Base-by-base conservation (phyloP, 2,888 invertebrate genomes). In the Phorcus lineatus region DNA sequence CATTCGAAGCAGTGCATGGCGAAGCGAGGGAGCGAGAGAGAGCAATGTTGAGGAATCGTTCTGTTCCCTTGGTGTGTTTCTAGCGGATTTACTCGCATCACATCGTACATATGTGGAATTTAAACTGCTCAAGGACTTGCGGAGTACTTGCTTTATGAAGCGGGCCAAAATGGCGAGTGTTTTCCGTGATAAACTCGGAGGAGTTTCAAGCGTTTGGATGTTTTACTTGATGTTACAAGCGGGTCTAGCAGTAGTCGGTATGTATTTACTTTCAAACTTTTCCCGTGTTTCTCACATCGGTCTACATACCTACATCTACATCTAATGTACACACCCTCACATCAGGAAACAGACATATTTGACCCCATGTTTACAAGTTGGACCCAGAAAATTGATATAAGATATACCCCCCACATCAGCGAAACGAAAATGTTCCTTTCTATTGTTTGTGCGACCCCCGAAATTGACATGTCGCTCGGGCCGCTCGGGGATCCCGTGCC, bases 1-100 rank as follows among this genome's bases (percentile, higher is more conserved):
- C 28, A 62, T 62, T 28, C 62, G 28, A 62, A 62, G 62, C 62
- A 62, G 24, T 62, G 62, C 62, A 62, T 62, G 62, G 62, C 62
- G 62, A 62, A 28, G 62, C 28, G 6, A 22, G 62, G 24, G 11
- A 11, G 62, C 16, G 6, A 13, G 62, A 28, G 28, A 16, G 62
- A 28, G 28, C 62, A n/a, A 62, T 62, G 62, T 62, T 28, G 28
- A 16, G 24, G 13, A 4, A 24, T 62, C 28, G 28, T 28, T 28
- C 28, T 24, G 16, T 16, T 24, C 28, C 24, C 24, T 62, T 28
- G 24, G 24, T 62, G 62, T 62, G 62, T 62, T 62, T 62, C 17
- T 24, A 62, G 62, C 13, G 62, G 62, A 62, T 62, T 28, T 62
- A 62, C 28, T 24, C 62, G 28, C 62, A 28, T 62, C 28, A 62